phyloP scores from a whole-genome alignment of 2,888 invertebrate genomes.

The Synergus itoensis region DNA sequence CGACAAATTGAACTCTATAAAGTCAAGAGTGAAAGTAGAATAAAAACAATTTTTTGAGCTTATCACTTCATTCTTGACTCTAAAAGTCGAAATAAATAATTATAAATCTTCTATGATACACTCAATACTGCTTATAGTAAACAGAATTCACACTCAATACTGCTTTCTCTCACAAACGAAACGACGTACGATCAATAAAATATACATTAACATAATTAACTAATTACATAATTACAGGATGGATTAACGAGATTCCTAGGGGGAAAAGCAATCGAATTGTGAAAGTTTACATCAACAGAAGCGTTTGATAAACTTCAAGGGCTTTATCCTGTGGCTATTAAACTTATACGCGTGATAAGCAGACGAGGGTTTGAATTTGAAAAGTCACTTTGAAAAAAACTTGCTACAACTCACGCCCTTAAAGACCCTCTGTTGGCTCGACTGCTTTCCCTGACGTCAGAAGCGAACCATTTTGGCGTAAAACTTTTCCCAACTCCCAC shows the following conservation, averaged over 20 bases:
- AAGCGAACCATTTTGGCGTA: slow-evolving; percentile 3
- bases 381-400: background rate
- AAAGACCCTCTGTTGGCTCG: slow-evolving; percentile 12
- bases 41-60: background rate
- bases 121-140: slow-evolving; percentile 5
- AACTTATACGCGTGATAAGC: background rate
- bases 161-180: background rate
- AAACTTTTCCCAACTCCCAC: slow-evolving; percentile 25
- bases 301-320: background rate
- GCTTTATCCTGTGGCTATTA: background rate
- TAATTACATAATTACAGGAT: slow-evolving; percentile 29
- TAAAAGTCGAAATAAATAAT: slow-evolving; percentile 34
- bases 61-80: slow-evolving; percentile 14
- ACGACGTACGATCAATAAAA: slow-evolving; percentile 17
- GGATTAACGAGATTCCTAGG: slow-evolving; percentile 36
- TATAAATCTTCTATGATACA: slow-evolving; percentile 19
- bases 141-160: background rate
- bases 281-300: slow-evolving; percentile 17
- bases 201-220: slow-evolving; percentile 8
- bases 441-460: slow-evolving; percentile 22
- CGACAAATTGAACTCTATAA: slow-evolving; percentile 22
- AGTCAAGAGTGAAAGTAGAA: slow-evolving; percentile 30
- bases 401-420: slow-evolving; percentile 13
- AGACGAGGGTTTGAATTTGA: background rate
- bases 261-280: slow-evolving; percentile 34